phyloP scores from a whole-genome alignment of 2,797 vertebrate genomes.

The Miichthys miiuy region DNA sequence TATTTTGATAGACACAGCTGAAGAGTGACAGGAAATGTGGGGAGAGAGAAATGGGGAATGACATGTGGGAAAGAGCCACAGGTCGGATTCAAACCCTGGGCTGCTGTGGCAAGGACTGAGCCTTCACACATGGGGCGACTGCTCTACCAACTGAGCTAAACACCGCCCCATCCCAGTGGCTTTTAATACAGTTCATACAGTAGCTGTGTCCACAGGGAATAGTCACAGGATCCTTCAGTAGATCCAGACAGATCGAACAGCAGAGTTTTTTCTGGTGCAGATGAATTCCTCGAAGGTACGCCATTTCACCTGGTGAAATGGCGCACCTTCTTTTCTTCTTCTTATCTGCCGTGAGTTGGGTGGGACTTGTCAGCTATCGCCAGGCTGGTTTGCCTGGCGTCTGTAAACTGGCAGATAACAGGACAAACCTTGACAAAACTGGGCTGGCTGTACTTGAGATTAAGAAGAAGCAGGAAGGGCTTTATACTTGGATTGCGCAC shows the following conservation, averaged over 20 bases:
- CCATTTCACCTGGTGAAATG: background rate
- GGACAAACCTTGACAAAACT: too few species aligned
- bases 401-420: background rate
- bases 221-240: constrained; percentile 11
- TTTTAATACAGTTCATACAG: constrained; percentile 5
- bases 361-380: background rate
- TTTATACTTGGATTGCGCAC: background rate
- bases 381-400: background rate
- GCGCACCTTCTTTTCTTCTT: background rate
- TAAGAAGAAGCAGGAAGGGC: background rate
- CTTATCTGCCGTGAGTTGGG: background rate
- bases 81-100: too few species aligned
- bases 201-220: constrained; percentile 18
- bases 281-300: background rate
- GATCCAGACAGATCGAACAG: constrained; percentile 23
- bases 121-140: too few species aligned
- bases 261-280: background rate
- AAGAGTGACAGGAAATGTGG: too few species aligned
- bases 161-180: too few species aligned
- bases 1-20: too few species aligned
- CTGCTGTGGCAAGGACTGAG: too few species aligned
- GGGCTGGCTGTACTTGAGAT: background rate
- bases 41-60: too few species aligned
- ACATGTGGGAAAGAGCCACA: too few species aligned
- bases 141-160: too few species aligned